Conservation (phyloP, 2,797 vertebrate species). For the Muraenolepis orangiensis region DNA sequence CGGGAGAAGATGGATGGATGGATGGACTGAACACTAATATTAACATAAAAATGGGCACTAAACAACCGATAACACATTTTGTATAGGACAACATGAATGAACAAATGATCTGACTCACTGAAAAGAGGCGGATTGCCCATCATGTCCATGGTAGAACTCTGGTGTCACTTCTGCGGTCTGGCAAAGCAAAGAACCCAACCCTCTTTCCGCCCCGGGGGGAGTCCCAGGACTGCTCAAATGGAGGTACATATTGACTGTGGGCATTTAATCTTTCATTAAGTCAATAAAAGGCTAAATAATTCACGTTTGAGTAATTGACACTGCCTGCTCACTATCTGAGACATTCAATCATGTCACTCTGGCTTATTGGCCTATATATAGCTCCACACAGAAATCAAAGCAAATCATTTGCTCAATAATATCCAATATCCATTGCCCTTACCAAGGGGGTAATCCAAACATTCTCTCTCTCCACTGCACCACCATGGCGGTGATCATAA, state of each 20-base stretch:
- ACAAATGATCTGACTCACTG: no score
- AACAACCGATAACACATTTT: no score
- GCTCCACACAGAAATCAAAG: background rate
- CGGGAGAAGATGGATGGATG: no score
- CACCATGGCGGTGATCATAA: no score
- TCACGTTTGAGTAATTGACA: slow-evolving; percentile 71
- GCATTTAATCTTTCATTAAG: slow-evolving; percentile 69
- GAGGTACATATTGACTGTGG: slow-evolving; percentile 62
- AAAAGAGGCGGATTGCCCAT: no score
- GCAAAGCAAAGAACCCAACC: slow-evolving; percentile 31
- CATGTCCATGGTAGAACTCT: slow-evolving; percentile 35
- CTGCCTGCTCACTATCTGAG: slow-evolving; percentile 52
- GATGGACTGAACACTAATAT: no score
- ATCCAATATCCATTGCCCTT: background rate
- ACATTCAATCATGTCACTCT: slow-evolving; percentile 38
- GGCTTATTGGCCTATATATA: background rate
- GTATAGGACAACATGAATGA: no score
- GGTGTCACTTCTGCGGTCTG: slow-evolving; percentile 52
- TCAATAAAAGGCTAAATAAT: slow-evolving; percentile 71
- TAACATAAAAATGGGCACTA: no score
- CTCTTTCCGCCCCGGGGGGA: slow-evolving; percentile 48
- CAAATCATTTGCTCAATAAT: background rate
- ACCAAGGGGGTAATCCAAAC: background rate
- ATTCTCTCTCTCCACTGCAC: no score
- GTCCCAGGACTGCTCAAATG: slow-evolving; percentile 60